These are phyloP conservation scores for Phyto melanocephala DNA, from an alignment of 2,888 invertebrate genomes.

Conservation along the genomic window DNA sequence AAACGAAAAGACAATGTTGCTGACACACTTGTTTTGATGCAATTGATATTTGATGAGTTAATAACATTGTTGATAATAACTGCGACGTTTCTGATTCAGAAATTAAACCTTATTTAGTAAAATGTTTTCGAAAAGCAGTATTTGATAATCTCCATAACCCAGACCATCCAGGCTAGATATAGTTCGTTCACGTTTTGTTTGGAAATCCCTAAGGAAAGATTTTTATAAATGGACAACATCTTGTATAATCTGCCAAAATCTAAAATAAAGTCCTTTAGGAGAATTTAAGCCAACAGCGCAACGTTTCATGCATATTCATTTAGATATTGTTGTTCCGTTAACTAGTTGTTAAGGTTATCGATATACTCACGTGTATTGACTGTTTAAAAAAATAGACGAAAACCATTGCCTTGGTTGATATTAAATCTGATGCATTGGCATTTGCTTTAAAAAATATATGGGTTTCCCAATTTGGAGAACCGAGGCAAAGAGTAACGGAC, in stretches of 20 bases:
- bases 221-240: constrained; percentile 22
- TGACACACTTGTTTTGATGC: neutral
- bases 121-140: neutral
- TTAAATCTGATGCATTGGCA: constrained; percentile 15
- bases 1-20: no score
- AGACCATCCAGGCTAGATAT: constrained; percentile 34
- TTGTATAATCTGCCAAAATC: constrained; percentile 25
- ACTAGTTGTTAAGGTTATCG: constrained; percentile 21
- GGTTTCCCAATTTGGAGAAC: constrained; percentile 23
- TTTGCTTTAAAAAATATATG: neutral
- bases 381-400: constrained; percentile 13
- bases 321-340: constrained; percentile 31
- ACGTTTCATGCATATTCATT: constrained; percentile 21
- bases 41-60: neutral
- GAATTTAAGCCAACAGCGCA: neutral
- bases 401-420: constrained; percentile 15
- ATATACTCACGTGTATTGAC: constrained; percentile 17
- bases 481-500: neutral
- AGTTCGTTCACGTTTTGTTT: constrained; percentile 13
- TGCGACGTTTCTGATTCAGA: neutral
- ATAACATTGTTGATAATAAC: neutral
- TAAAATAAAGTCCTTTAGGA: constrained; percentile 3
- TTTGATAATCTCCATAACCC: constrained; percentile 17
- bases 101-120: constrained; percentile 18
- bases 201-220: constrained; percentile 25